Base-by-base conservation (phyloP, 2,113 vertebrate genomes). In the Cynopterus brachyotis region DNA sequence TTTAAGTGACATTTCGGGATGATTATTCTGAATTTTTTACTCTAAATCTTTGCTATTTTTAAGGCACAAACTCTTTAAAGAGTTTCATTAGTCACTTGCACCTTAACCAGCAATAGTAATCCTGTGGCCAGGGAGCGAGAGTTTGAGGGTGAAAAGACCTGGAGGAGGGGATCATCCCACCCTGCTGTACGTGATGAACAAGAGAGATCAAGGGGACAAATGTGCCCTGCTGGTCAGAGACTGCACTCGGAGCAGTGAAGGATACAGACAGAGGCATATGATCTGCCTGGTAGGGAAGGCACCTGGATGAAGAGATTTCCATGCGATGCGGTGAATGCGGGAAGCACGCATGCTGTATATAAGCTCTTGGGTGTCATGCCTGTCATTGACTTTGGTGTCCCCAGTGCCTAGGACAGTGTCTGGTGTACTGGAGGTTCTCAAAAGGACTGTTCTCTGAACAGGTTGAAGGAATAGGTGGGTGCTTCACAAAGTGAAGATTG, bases 1-100 rank as follows among this genome's bases (percentile, higher is more conserved):
- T 62, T 64, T 76, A 32, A n/a, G 19, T 11, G 30, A 28, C 60
- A 79, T 79, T 16, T n/a, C 47, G 8, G 12, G 26, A 37, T 66
- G 26, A 79, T 24, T 35, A 50, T 81, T 82, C 67, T 92, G 30
- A 82, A 28, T n/a, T n/a, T 67, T 76, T 88, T 66, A 28, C 19
- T 81, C 19, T 87, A 37, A 67, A 80, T 16, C 57, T 59, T 59
- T 50, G 40, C 32, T 69, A 17, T 37, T 42, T 87, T 81, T 75
- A 40, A 47, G 20, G 10, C 9, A 13, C 42, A 76, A 24, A n/a
- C n/a, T n/a, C n/a, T n/a, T n/a, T n/a, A 80, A 32, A 50, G 59
- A 42, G 22, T 69, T 53, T 40, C 2, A 57, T 73, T 55, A 20
- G 59, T 73, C 32, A 12, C 60, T 50, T 50, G 32, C 3, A 42